These are phyloP conservation scores for Mellivora capensis DNA, from an alignment of 2,113 vertebrate species.

Conservation along the genomic window DNA sequence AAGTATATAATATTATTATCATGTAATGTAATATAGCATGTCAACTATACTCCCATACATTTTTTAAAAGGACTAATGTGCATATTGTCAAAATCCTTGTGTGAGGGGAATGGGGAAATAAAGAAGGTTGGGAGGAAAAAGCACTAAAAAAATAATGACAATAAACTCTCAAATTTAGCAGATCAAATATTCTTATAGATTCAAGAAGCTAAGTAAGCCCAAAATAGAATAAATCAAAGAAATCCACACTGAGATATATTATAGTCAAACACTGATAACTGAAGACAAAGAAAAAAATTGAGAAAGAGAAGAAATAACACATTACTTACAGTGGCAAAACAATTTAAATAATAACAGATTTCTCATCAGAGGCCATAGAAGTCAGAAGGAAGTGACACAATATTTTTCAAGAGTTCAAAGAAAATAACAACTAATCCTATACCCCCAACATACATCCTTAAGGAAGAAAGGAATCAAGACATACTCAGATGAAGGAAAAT, in stretches of 20 bases:
- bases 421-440: neutral
- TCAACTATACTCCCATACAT: neutral
- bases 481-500: neutral
- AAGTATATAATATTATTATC: neutral
- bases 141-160: neutral
- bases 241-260: neutral
- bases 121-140: neutral
- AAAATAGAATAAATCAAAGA: neutral
- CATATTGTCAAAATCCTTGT: neutral
- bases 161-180: neutral
- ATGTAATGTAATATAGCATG: neutral
- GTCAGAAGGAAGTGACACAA: neutral
- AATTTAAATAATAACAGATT: neutral
- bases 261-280: neutral
- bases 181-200: neutral
- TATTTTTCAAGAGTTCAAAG: neutral
- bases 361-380: neutral
- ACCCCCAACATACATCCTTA: neutral
- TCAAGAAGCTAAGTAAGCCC: neutral
- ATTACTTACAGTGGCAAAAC: neutral
- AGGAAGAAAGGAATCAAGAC: neutral
- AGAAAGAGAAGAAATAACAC: neutral
- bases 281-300: neutral
- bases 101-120: neutral
- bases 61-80: neutral